Base-by-base conservation (phyloP, 2,113 vertebrate species). In the Struthidea cinerea region DNA sequence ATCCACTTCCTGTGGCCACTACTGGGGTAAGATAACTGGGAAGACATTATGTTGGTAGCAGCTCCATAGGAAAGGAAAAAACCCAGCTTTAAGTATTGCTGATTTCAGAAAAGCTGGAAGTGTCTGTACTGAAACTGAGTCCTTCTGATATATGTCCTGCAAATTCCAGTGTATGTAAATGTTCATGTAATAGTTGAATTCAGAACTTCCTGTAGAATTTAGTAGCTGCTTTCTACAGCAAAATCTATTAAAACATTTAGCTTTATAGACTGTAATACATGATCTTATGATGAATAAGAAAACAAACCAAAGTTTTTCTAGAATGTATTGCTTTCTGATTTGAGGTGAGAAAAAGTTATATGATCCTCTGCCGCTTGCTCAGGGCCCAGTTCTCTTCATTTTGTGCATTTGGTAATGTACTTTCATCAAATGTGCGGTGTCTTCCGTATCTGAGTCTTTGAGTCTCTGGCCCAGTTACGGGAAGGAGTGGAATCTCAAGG, bases 1-100 rank as follows among this genome's bases (percentile, higher is more conserved):
- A 98, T 86, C 99, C 99, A 11, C 98, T 99, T 94, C 99, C 99
- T 93, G 99, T 99, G 97, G 99, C 99, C 84, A 98, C 99, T 68
- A 97, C 99, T 77, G 99, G 99, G 98, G 99, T 99, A 98, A 99
- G 98, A 87, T 16, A 32, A 81, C 56, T 76, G 83, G 63, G 9
- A 16, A 14, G 27, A 39, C 22, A 5, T 22, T 15, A 0, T 10
- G 7, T 16, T 83, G 57, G 9, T 55, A 26, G 39, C 39, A 60
- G 35, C 30, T 84, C 57, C 14, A 1, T 33, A n/a, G 41, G 61
- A 76, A 44, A 37, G 37, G 26, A 33, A 14, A 67, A 63, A 24
- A 15, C 1, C 2, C 44, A 55, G 16, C 21, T 74, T 41, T 13
- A 68, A 30, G 52, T 77, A 32, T 11, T 73, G 42, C 46, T 53